phyloP scores from a whole-genome alignment of 2,888 invertebrate species.

The Conops quadrifasciatus region DNA sequence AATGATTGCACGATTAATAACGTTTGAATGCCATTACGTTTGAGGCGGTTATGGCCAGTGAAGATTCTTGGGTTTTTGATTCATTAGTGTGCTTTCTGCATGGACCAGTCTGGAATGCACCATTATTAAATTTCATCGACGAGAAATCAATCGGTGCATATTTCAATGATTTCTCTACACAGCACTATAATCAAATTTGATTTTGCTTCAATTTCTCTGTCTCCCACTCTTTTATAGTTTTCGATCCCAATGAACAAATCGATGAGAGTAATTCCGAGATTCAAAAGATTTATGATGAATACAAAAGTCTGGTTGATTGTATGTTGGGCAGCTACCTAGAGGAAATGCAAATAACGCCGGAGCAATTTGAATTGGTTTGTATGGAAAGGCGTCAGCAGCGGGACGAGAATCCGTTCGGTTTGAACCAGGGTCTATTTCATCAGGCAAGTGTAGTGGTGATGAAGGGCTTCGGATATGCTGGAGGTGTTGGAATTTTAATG shows the following conservation, averaged over 20 bases:
- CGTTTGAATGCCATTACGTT: not conserved
- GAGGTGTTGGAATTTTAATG: not conserved
- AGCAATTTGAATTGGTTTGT: conserved; percentile 87
- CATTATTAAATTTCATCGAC: conserved; percentile 89
- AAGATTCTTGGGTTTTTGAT: conserved; percentile 90
- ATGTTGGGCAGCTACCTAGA: conserved; percentile 93
- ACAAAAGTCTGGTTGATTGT: conserved; percentile 88
- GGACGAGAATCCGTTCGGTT: conserved; percentile 68
- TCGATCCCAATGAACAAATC: conserved; percentile 77
- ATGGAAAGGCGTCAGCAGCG: conserved; percentile 62
- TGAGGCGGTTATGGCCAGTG: conserved; percentile 66
- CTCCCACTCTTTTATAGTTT: conserved; percentile 70
- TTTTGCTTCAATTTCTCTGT: not conserved
- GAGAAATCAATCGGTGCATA: conserved; percentile 86
- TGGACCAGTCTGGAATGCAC: conserved; percentile 92
- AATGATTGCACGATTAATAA: not conserved
- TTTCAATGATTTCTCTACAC: not conserved
- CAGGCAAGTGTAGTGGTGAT: conserved; percentile 55
- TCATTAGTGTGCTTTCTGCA: conserved; percentile 89
- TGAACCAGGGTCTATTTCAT: conserved; percentile 72
- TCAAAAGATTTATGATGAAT: conserved; percentile 81
- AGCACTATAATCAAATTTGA: too few species aligned
- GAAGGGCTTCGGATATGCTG: too few species aligned
- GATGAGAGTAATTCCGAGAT: conserved; percentile 78
- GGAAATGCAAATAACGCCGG: conserved; percentile 86